Percentiles rank a stretch among this genome's conserved stretches.
phyloP scores from a whole-genome alignment of 1,140 invertebrate genomes.

The Andrena cerasifolii region DNA sequence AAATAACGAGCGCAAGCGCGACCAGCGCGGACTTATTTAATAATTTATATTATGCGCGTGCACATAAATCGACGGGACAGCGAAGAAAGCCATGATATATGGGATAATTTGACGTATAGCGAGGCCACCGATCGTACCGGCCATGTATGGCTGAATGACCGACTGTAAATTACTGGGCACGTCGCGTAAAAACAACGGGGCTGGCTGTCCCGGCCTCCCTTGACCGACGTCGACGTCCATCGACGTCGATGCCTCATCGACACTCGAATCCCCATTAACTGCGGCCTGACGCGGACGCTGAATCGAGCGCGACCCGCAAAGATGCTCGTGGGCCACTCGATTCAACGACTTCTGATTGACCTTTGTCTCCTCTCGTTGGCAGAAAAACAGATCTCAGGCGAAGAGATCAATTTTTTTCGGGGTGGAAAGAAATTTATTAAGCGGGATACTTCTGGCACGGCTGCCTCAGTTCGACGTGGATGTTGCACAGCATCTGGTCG shows the following conservation, averaged over 20 bases:
- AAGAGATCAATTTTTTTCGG: too few relatives aligned
- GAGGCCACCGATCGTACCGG: conserved; percentile 74
- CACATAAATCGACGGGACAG: conserved; percentile 79
- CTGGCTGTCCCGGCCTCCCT: conserved; percentile 60
- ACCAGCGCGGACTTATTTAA: conserved; percentile 76
- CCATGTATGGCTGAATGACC: conserved; percentile 81
- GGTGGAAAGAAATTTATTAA: too few relatives aligned
- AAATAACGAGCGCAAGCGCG: conserved; percentile 35
- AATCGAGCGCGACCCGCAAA: conserved; percentile 56
- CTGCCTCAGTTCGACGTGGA: too few relatives aligned
- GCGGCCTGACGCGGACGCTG: conserved; percentile 58
- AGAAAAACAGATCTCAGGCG: conserved; percentile 1
- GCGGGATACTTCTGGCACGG: too few relatives aligned
- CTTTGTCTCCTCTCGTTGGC: conserved; percentile 24
- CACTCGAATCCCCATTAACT: conserved; percentile 73
- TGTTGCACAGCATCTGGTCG: too few relatives aligned
- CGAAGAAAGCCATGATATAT: conserved; percentile 82
- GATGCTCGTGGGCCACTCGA: conserved; percentile 21
- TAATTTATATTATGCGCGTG: conserved; percentile 82
- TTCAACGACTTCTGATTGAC: conserved; percentile 34
- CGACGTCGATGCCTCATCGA: conserved; percentile 76
- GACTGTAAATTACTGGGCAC: conserved; percentile 82
- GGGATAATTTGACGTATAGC: conserved; percentile 82
- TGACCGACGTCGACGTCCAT: conserved; percentile 74
- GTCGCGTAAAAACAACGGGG: conserved; percentile 76